phyloP scores from a whole-genome alignment of 2,113 vertebrate genomes.

The Pelodiscus sinensis region DNA sequence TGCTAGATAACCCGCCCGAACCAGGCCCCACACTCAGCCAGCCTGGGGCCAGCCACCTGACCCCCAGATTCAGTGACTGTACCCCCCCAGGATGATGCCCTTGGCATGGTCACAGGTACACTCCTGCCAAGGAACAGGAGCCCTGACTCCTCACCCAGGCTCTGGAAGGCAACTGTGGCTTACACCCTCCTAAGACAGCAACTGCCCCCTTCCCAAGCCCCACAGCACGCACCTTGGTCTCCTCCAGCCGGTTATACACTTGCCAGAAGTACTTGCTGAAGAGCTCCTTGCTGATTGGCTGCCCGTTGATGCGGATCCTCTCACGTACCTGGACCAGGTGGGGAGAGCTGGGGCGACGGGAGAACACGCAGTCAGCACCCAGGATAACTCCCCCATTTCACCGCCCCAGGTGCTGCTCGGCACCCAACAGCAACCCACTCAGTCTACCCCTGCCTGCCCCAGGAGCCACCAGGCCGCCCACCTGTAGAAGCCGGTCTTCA shows the following conservation, averaged over 20 bases:
- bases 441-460: background rate
- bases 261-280: conserved; percentile 97
- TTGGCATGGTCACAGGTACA: background rate
- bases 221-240: conserved; percentile 83
- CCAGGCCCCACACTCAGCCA: background rate
- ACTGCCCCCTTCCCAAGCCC: background rate
- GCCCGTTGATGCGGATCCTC: conserved; percentile 93
- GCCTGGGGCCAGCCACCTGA: background rate
- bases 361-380: background rate
- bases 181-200: background rate
- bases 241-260: conserved; percentile 88
- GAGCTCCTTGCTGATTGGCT: conserved; percentile 90
- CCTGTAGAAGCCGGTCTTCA: conserved; percentile 97
- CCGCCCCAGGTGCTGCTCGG: background rate
- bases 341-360: conserved; percentile 85
- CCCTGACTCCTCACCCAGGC: background rate
- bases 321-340: conserved; percentile 96
- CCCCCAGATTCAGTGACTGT: background rate
- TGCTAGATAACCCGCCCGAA: background rate
- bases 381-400: background rate
- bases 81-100: background rate
- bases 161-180: background rate
- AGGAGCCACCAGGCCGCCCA: conserved; percentile 41
- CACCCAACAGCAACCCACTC: background rate
- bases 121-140: background rate